Base-by-base conservation (phyloP, 2,797 vertebrate species). In the Odontamblyopus rebecca region DNA sequence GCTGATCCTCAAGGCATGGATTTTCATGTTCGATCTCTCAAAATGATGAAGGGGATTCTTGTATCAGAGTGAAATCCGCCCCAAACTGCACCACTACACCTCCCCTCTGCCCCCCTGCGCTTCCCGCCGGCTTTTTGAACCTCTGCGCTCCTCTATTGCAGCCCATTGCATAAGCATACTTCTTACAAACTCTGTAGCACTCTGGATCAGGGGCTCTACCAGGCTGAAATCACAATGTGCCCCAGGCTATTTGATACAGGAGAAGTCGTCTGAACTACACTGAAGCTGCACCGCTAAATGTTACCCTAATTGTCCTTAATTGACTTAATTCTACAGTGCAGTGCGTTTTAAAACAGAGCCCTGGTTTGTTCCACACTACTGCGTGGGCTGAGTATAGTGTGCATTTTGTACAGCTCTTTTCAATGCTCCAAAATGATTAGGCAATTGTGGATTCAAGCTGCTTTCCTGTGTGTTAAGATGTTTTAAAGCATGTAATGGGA, bases 261-360 rank as follows among this genome's bases (percentile, higher is more conserved):
- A 77, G 81, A 44, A 80, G 83, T 75, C 78, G 69, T 64, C 82
- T 80, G 82, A 84, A 74, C 73, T 69, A 79, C 87, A 81, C 11
- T 84, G 73, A 88, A 88, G 79, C 82, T 79, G 86, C 85, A 81
- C 87, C 68, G 54, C 82, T 85, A 87, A 89, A 85, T 67, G 80
- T 70, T 84, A 86, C 82, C 85, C 80, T 91, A 92, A 93, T 91
- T 91, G 87, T 82, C 86, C 84, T 77, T 91, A 90, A 92, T 90
- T 90, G 83, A 82, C 73, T 90, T 90, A 88, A 89, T 91, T 89
- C 88, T 82, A 85, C 82, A 78, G 80, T 87, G 84, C 84, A 70
- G 69, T 63, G 84, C 82, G 82, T 88, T 80, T 88, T 90, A 83
- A 90, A 92, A 91, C 85, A 86, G 79, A 32, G 84, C 77, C 63